phyloP scores from a whole-genome alignment of 2,888 invertebrate species.

The Apoderus coryli region DNA sequence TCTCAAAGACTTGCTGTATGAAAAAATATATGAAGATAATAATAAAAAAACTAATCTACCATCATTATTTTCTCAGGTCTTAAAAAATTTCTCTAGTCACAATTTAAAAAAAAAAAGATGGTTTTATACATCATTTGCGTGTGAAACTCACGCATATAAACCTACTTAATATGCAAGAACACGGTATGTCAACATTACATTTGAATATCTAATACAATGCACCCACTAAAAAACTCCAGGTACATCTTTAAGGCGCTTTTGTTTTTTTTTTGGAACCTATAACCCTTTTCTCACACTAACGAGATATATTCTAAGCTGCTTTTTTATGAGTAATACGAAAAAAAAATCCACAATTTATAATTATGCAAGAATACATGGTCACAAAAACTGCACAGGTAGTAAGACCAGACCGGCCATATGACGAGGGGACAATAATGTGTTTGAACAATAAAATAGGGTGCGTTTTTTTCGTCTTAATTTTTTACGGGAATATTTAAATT shows the following conservation, averaged over 20 bases:
- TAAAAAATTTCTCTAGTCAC: too few species aligned
- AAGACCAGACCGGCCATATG: too few species aligned
- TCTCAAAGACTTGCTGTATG: not conserved
- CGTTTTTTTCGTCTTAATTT: too few species aligned
- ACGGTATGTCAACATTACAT: slow-evolving; percentile 33
- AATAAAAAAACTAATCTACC: too few species aligned
- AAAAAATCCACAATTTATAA: slow-evolving; percentile 27
- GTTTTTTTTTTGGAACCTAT: slow-evolving; percentile 26
- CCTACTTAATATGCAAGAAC: slow-evolving; percentile 34
- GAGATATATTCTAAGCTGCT: slow-evolving; percentile 19
- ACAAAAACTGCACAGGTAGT: slow-evolving; percentile 22
- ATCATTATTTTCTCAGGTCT: too few species aligned
- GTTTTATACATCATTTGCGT: too few species aligned
- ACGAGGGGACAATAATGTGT: too few species aligned
- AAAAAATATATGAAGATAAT: slow-evolving; percentile 1
- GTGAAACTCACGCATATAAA: slow-evolving; percentile 29
- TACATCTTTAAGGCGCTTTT: slow-evolving; percentile 25
- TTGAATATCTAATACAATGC: slow-evolving; percentile 26
- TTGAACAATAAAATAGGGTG: too few species aligned
- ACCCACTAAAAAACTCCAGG: slow-evolving; percentile 32
- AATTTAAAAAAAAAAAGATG: too few species aligned
- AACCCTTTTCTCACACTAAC: slow-evolving; percentile 29
- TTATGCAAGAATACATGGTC: slow-evolving; percentile 21
- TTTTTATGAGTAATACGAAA: slow-evolving; percentile 15
- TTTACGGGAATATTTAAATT: too few species aligned